Conservation (phyloP, 2,888 invertebrate genomes). For the Cheilosia vulpina region DNA sequence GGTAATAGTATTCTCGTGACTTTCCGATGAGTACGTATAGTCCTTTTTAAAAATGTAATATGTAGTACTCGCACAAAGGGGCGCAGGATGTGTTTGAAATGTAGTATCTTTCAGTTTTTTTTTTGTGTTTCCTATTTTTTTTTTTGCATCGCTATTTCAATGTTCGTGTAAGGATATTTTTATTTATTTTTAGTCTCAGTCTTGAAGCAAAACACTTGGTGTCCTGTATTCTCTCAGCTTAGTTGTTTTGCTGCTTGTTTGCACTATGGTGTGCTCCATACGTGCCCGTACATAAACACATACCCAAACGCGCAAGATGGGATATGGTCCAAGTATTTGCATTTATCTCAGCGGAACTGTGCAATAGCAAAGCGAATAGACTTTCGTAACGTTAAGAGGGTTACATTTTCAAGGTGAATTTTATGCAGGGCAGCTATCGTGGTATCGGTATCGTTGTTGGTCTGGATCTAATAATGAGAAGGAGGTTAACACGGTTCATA, state of each 20-base stretch:
- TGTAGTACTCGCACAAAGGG: slow-evolving; percentile 52
- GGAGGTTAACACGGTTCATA: neutral
- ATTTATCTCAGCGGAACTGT: slow-evolving; percentile 38
- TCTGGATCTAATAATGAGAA: neutral
- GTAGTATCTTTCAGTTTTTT: slow-evolving; percentile 61
- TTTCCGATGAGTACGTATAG: slow-evolving; percentile 54
- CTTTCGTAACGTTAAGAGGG: slow-evolving; percentile 1
- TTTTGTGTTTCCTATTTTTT: slow-evolving; percentile 58
- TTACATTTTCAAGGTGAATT: neutral
- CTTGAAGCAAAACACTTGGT: slow-evolving; percentile 58
- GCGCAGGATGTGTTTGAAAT: slow-evolving; percentile 66
- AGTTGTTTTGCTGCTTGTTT: slow-evolving; percentile 19
- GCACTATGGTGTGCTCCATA: slow-evolving; percentile 18
- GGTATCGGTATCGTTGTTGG: neutral
- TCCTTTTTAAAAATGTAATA: slow-evolving; percentile 60
- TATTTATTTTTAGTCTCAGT: slow-evolving; percentile 62
- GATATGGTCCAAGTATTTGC: slow-evolving; percentile 44
- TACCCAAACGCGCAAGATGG: neutral
- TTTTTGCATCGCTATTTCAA: slow-evolving; percentile 40
- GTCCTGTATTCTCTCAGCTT: slow-evolving; percentile 27
- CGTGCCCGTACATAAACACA: slow-evolving; percentile 7
- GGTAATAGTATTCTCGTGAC: slow-evolving; percentile 61
- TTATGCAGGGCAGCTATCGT: neutral
- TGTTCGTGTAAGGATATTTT: slow-evolving; percentile 47
- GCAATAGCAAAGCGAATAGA: slow-evolving; percentile 23